These are phyloP conservation scores for Drosophila insularis DNA, from an alignment of 1,140 invertebrate genomes.

Conservation along the genomic window DNA sequence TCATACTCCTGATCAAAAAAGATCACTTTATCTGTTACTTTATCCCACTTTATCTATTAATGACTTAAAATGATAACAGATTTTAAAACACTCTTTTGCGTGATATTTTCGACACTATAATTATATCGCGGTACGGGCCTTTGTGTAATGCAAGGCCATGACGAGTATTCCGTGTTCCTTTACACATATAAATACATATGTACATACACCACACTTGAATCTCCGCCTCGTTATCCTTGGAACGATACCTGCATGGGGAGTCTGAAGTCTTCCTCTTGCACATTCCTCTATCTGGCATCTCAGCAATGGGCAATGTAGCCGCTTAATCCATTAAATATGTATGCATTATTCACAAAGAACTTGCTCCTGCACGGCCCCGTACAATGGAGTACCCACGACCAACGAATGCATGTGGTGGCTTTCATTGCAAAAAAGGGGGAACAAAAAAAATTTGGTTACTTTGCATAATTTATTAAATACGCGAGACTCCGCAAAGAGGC, in stretches of 20 bases:
- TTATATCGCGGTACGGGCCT: too few relatives aligned
- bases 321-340: constrained; percentile 23
- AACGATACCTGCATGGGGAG: background rate
- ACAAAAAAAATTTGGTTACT: constrained; percentile 49
- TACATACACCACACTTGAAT: background rate
- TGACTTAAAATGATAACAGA: too few relatives aligned
- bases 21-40: too few relatives aligned
- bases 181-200: background rate
- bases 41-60: too few relatives aligned
- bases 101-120: too few relatives aligned
- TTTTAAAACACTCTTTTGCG: too few relatives aligned
- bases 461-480: constrained; percentile 66
- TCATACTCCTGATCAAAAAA: too few relatives aligned
- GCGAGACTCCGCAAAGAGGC: constrained; percentile 19
- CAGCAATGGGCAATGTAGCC: constrained; percentile 6
- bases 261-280: background rate
- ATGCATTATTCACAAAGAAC: constrained; percentile 22
- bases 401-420: constrained; percentile 8
- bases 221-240: background rate
- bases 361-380: background rate
- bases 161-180: background rate
- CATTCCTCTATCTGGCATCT: constrained; percentile 19
- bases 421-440: constrained; percentile 15
- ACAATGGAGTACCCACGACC: background rate
- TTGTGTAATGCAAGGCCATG: background rate